Conservation (phyloP, 53 echinoderm and acorn worm species). For the Paracentrotus lividus region DNA sequence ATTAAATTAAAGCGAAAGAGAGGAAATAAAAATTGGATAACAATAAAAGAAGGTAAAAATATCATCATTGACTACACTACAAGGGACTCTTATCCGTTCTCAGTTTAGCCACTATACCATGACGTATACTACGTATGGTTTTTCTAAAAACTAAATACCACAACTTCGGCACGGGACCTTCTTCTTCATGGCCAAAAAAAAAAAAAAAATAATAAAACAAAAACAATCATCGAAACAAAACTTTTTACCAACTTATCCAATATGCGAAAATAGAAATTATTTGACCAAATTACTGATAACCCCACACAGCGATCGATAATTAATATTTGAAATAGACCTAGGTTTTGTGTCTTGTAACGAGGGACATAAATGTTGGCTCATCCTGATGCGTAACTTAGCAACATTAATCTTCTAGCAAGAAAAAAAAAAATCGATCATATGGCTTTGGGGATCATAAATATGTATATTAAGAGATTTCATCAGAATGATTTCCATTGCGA, state of each 20-base stretch:
- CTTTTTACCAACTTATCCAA: neutral
- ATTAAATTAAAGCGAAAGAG: too few relatives aligned
- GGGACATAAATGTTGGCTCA: neutral
- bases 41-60: too few relatives aligned
- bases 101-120: neutral
- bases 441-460: neutral
- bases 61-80: neutral
- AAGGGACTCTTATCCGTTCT: neutral
- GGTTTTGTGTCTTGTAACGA: neutral
- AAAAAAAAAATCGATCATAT: neutral
- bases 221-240: neutral
- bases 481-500: neutral
- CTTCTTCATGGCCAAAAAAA: neutral
- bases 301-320: neutral
- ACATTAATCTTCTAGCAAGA: neutral
- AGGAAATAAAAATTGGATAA: too few relatives aligned
- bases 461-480: neutral
- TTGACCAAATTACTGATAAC: neutral
- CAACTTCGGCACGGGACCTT: neutral
- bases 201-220: neutral
- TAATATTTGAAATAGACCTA: neutral
- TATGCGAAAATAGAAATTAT: neutral
- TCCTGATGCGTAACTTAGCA: slow-evolving; percentile 3
- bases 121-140: too few relatives aligned
- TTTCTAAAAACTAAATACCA: too few relatives aligned